Percentiles rank a stretch among this genome's conserved stretches.
Conservation (phyloP, 2,113 vertebrate species). For the Syngnathus floridae region DNA sequence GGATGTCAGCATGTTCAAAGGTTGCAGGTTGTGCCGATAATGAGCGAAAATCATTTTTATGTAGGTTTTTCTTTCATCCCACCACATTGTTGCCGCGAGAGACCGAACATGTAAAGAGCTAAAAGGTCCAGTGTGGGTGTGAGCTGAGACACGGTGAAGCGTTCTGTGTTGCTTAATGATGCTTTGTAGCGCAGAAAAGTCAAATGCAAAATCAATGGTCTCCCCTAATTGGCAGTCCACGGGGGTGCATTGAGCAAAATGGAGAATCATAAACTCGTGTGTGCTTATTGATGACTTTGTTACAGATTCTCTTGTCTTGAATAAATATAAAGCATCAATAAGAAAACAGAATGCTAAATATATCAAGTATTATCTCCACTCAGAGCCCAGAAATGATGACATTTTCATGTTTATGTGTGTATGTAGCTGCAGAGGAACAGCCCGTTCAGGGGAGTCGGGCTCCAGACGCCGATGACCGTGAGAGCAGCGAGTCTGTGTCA, state of each 20-base stretch:
- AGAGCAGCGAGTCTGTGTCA: conserved; percentile 70
- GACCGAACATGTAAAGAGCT: conserved; percentile 34
- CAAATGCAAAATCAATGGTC: conserved; percentile 49
- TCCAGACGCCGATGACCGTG: conserved; percentile 36
- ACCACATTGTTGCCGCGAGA: conserved; percentile 26
- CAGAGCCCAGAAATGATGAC: not conserved
- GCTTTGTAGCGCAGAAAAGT: conserved; percentile 54
- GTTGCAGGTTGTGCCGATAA: conserved; percentile 22
- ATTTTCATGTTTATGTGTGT: conserved; percentile 34
- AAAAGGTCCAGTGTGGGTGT: conserved; percentile 55
- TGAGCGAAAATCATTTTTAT: conserved; percentile 39
- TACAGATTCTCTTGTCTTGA: conserved; percentile 2
- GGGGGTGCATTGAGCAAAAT: conserved; percentile 16
- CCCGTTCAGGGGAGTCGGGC: conserved; percentile 22
- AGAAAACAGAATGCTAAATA: not conserved
- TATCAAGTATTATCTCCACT: not conserved
- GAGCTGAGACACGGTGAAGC: conserved; percentile 18
- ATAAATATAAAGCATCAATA: too few relatives aligned
- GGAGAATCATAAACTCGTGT: not conserved
- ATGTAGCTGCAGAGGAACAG: conserved; percentile 60
- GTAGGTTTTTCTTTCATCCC: conserved; percentile 43
- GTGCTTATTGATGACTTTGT: conserved; percentile 29
- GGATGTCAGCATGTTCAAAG: conserved; percentile 39
- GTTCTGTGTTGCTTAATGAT: conserved; percentile 49
- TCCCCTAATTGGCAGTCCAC: conserved; percentile 52